Conservation (phyloP, 2,113 vertebrate species). For the Megatriorchis doriae region DNA sequence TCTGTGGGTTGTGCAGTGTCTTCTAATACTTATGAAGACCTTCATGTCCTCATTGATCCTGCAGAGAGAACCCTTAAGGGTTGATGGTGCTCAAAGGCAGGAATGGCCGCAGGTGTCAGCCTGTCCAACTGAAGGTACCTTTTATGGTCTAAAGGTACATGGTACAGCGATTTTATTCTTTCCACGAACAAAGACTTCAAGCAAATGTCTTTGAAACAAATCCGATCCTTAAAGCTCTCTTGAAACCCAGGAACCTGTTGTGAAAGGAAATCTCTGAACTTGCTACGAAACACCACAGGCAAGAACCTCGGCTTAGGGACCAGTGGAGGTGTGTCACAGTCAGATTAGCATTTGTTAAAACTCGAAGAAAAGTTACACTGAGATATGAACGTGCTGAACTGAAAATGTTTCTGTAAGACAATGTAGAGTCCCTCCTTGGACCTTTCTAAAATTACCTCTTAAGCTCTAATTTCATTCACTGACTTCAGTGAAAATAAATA, state of each 20-base stretch:
- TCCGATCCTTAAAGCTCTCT: background rate
- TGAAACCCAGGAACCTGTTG: background rate
- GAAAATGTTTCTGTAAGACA: background rate
- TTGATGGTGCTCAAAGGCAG: background rate
- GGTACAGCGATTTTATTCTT: background rate
- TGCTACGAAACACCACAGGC: background rate
- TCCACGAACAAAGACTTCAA: background rate
- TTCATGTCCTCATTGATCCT: background rate
- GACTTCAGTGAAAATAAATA: background rate
- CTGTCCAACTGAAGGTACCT: background rate
- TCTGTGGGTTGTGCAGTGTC: background rate
- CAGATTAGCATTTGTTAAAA: background rate
- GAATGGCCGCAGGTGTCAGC: background rate
- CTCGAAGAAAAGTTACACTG: background rate
- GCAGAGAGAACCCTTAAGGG: background rate
- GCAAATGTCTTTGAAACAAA: background rate
- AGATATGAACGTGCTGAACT: background rate
- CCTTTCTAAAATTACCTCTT: background rate
- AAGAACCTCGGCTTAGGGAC: background rate
- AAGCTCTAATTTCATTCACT: background rate
- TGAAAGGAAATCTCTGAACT: background rate
- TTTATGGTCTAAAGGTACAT: background rate
- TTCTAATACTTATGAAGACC: background rate
- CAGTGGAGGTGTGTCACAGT: background rate
- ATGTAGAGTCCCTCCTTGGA: background rate